Evolutionary conservation across 2,888 invertebrate species (phyloP).

Genomic region (Philopedon plagiatum): DNA sequence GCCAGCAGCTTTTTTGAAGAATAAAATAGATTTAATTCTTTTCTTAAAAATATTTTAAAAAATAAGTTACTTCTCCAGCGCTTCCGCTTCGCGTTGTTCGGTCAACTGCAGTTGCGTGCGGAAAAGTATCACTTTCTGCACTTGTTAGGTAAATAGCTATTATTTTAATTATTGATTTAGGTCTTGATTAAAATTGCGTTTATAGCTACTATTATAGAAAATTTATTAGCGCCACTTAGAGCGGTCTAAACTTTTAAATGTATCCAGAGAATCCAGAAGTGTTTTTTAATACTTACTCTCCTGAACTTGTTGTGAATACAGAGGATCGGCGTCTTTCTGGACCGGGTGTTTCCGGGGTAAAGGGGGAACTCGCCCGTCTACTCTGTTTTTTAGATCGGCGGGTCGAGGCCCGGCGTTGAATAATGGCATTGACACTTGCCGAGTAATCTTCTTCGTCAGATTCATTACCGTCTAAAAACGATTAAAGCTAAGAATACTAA

Average conservation of each 20-base stretch:
- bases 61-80: too few relatives aligned
- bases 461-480: constrained; percentile 65
- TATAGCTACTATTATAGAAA: not conserved
- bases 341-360: constrained; percentile 69
- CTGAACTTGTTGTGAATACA: constrained; percentile 89
- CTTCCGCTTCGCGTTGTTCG: too few relatives aligned
- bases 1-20: too few relatives aligned
- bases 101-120: too few relatives aligned
- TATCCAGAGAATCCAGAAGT: too few relatives aligned
- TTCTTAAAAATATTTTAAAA: too few relatives aligned
- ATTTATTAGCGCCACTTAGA: not conserved
- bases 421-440: constrained; percentile 86
- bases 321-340: constrained; percentile 75
- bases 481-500: not conserved
- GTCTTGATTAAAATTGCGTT: too few relatives aligned
- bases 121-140: too few relatives aligned
- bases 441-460: constrained; percentile 90
- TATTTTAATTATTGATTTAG: too few relatives aligned
- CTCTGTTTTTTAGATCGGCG: constrained; percentile 78
- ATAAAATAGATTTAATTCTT: too few relatives aligned
- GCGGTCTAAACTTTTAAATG: too few relatives aligned
- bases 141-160: too few relatives aligned
- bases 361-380: constrained; percentile 74
- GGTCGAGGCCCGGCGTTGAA: constrained; percentile 84
- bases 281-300: constrained; percentile 77